phyloP scores from a whole-genome alignment of 2,888 invertebrate species.

The Diaperis boleti region DNA sequence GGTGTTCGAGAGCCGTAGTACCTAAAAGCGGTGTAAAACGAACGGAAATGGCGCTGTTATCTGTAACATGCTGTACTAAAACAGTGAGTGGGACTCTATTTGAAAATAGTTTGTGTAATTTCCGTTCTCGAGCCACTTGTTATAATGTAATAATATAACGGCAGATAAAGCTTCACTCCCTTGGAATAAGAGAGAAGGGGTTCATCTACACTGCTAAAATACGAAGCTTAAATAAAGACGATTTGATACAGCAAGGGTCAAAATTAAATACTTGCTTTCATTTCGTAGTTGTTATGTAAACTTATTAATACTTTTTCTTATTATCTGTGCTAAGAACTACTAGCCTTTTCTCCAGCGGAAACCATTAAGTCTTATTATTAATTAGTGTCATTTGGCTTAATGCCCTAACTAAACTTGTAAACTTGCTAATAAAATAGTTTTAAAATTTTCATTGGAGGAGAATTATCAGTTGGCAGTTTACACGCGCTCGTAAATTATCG shows the following conservation, averaged over 20 bases:
- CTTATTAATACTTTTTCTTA: too few species aligned
- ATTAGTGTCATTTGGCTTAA: conserved; percentile 21
- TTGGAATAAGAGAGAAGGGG: conserved; percentile 33
- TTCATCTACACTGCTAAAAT: conserved; percentile 48
- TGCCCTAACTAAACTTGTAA: conserved; percentile 25
- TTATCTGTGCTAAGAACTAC: too few species aligned
- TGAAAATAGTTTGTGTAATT: conserved; percentile 68
- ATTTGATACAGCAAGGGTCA: too few species aligned
- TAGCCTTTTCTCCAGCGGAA: neutral
- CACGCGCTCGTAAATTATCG: conserved; percentile 27
- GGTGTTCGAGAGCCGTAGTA: conserved; percentile 19
- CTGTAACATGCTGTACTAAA: conserved; percentile 63
- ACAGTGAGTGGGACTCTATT: conserved; percentile 65
- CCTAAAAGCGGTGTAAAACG: conserved; percentile 55
- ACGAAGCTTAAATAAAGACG: neutral
- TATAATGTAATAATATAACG: conserved; percentile 66
- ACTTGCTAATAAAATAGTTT: conserved; percentile 27
- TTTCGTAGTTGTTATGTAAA: neutral
- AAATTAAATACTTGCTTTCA: too few species aligned
- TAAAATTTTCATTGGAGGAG: conserved; percentile 10
- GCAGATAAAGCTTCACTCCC: conserved; percentile 57
- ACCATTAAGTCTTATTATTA: conserved; percentile 1
- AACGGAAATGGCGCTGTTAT: conserved; percentile 66
- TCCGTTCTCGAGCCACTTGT: conserved; percentile 66
- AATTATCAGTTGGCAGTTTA: conserved; percentile 30